Evolutionary conservation across 2,113 vertebrate genomes (phyloP), one percentile per base, ranked within the genome.

Genomic region (Chelonoidis abingdonii): DNA sequence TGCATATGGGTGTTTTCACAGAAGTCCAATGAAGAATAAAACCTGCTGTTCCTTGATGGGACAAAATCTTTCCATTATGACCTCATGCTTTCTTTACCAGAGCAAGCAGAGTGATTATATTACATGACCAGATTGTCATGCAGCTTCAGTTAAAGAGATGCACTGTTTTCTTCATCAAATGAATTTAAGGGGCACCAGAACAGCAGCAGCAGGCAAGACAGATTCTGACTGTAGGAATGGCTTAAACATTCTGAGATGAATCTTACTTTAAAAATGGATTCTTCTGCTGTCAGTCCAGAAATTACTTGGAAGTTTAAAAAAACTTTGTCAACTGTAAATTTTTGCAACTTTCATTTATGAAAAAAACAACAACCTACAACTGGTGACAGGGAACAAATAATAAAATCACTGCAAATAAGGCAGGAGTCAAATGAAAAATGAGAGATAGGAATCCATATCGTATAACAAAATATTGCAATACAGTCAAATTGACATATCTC

Each of bases 1-100:
- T 88, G 49, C 94, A 97, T 87, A 97, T 80, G 90, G 47, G 56
- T 85, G 50, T 87, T 96, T 96, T 95, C 80, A 91, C 89, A 88
- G 38, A 95, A 98, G 98, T 97, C 97, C 96, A 88, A 93, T 94
- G 97, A 97, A 97, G 98, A 98, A 97, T 96, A 98, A 98, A 97
- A 98, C 94, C 94, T 98, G 96, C 97, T 98, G 96, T 92, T 98
- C 97, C 94, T 98, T 97, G 90, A 97, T 97, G 97, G 96, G 96
- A 97, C 90, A 96, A 98, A 98, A 98, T 98, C 89, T 98, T 99
- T 99, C 98, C 98, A 98, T 84, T 92, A 92, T 99, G 98, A 99
- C 97, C 95, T 99, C 98, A 99, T 98, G 96, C 41, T 91, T 94
- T 94, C 49, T 97, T 96, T 92, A 94, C 59, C 90, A 47, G 86